Base-by-base conservation (phyloP, 2,797 vertebrate species). In the Brachymystax lenok region DNA sequence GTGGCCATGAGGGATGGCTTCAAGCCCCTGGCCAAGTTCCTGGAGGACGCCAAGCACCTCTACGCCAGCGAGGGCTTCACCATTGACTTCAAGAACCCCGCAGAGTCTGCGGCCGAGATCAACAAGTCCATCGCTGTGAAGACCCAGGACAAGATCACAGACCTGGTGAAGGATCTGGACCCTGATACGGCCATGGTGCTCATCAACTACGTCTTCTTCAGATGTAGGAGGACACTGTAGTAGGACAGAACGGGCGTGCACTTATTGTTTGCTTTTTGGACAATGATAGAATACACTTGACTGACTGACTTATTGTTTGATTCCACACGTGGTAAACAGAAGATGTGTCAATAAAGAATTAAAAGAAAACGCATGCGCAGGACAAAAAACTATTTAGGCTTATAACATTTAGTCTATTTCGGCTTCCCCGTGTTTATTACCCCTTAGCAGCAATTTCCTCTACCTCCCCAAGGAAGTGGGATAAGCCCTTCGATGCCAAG, bases 171-270 rank as follows among this genome's bases (percentile, higher is more conserved):
- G 78, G 92, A 82, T 21, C 84, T 99, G 79, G 87, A 95, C 67
- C 67, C 90, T 4, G 85, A 87, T 0, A 95, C 90, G 1, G 86
- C 93, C 80, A 93, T 99, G 93, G 87, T 98, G 77, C 93, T 99
- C 71, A 87, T 96, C 82, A 98, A 95, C 87, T 96, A 92, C 21
- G 92, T 97, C 86, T 95, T 92, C 85, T 96, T 99, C 88, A 96
- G 85, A 80, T 97, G 97, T 98, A 96, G 89, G 91, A 73, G 76
- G 77, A 3, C 27, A 28, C 70, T 59, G 35, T 40, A 24, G 56
- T 17, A 8, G n/a, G 56, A 24, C 56, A 61, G 56, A 24, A 21
- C 10, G 56, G 21, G 1, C 54, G 3, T 61, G n/a, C n/a, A 61
- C 56, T 21, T 61, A n/a, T 61, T 21, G n/a, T 19, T 61, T 61